phyloP scores from a whole-genome alignment of 2,113 vertebrate species.

The Trichomycterus rosablanca region DNA sequence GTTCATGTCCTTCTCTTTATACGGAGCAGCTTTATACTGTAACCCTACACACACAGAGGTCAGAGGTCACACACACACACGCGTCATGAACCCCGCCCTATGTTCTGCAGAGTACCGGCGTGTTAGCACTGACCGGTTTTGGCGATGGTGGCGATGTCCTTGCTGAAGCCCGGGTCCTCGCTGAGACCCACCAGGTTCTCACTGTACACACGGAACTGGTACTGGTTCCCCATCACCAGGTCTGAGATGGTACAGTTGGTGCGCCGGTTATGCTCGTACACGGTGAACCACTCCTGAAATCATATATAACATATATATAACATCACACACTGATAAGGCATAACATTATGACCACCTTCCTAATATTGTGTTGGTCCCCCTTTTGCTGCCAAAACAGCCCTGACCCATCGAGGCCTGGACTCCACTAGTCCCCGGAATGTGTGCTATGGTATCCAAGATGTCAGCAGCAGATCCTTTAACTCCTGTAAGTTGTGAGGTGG shows the following conservation, averaged over 20 bases:
- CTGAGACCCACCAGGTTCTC: slow-evolving; percentile 82
- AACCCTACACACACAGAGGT: slow-evolving; percentile 63
- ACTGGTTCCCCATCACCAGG: slow-evolving; percentile 85
- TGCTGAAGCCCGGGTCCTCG: slow-evolving; percentile 66
- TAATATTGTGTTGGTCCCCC: too few relatives aligned
- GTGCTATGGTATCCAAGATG: too few relatives aligned
- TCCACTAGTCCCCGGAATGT: too few relatives aligned
- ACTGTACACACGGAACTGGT: slow-evolving; percentile 80
- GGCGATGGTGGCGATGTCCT: slow-evolving; percentile 76
- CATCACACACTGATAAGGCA: too few relatives aligned
- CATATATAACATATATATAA: too few relatives aligned
- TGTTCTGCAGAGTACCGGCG: not conserved
- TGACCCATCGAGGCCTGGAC: too few relatives aligned
- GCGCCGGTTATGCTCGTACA: slow-evolving; percentile 79
- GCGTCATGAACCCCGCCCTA: not conserved
- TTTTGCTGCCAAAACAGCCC: too few relatives aligned
- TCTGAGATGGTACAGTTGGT: slow-evolving; percentile 76
- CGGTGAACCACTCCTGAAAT: slow-evolving; percentile 82
- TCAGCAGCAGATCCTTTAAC: too few relatives aligned
- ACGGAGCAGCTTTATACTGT: slow-evolving; percentile 55
- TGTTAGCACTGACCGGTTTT: slow-evolving; percentile 74
- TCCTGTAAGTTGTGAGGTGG: too few relatives aligned
- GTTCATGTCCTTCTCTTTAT: slow-evolving; percentile 73
- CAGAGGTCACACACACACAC: not conserved
- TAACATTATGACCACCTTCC: too few relatives aligned